Conservation (phyloP, 2,113 vertebrate genomes). For the Daphoenositta chrysoptera region DNA sequence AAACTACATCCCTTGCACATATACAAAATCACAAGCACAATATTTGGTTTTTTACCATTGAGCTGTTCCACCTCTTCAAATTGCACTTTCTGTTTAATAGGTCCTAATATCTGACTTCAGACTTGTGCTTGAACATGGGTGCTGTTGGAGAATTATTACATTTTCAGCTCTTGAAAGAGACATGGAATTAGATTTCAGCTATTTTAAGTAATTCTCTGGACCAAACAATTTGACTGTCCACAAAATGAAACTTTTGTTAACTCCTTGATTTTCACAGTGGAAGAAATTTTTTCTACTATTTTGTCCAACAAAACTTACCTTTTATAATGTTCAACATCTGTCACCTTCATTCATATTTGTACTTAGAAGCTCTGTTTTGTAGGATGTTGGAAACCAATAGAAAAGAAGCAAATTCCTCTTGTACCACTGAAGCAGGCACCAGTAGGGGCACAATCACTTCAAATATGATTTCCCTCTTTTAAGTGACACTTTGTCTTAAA, state of each 20-base stretch:
- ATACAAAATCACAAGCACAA: not conserved
- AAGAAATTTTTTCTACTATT: not conserved
- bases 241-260: not conserved
- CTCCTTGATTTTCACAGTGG: not conserved
- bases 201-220: not conserved
- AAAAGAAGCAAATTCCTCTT: not conserved
- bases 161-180: not conserved
- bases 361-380: not conserved
- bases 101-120: not conserved
- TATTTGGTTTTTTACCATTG: rapidly evolving
- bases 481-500: not conserved
- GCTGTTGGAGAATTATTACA: not conserved
- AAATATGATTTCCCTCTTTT: not conserved
- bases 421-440: not conserved
- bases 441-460: not conserved
- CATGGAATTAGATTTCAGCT: not conserved
- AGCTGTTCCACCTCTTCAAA: not conserved
- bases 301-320: not conserved
- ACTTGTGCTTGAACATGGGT: not conserved
- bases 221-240: not conserved
- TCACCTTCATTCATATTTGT: not conserved
- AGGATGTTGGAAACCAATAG: not conserved
- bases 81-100: not conserved
- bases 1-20: not conserved
- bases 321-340: not conserved